Evolutionary conservation across 2,113 vertebrate species (phyloP).

Genomic region (Dunckerocampus dactyliophorus): DNA sequence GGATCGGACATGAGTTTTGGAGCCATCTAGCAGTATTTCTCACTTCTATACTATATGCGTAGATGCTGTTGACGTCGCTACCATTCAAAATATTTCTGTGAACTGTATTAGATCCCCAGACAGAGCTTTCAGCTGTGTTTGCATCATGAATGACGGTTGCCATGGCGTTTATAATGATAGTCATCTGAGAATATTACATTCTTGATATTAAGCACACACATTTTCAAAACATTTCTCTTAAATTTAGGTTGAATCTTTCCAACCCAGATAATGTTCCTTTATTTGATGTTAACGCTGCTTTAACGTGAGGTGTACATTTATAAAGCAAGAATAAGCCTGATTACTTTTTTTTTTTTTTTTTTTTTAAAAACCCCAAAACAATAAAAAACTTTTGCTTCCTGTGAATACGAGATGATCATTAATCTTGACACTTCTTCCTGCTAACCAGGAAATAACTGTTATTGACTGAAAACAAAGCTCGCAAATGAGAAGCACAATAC

Average conservation of each 20-base stretch:
- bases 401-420: too few species aligned
- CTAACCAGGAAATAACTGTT: too few species aligned
- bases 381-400: too few species aligned
- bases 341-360: too few species aligned
- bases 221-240: background rate
- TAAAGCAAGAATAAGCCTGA: background rate
- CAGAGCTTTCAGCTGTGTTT: slow-evolving; percentile 19
- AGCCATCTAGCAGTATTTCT: background rate
- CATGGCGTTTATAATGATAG: slow-evolving; percentile 25
- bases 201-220: slow-evolving; percentile 14
- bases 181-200: slow-evolving; percentile 7
- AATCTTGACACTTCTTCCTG: too few species aligned
- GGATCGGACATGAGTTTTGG: background rate
- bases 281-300: background rate
- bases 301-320: background rate
- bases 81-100: background rate
- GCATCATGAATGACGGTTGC: slow-evolving; percentile 17
- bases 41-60: background rate
- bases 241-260: background rate
- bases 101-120: slow-evolving; percentile 12
- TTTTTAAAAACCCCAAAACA: too few species aligned
- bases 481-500: background rate
- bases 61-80: background rate
- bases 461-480: background rate
- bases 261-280: background rate